Base-by-base conservation (phyloP, 1,140 invertebrate species). In the Drosophila sechellia region DNA sequence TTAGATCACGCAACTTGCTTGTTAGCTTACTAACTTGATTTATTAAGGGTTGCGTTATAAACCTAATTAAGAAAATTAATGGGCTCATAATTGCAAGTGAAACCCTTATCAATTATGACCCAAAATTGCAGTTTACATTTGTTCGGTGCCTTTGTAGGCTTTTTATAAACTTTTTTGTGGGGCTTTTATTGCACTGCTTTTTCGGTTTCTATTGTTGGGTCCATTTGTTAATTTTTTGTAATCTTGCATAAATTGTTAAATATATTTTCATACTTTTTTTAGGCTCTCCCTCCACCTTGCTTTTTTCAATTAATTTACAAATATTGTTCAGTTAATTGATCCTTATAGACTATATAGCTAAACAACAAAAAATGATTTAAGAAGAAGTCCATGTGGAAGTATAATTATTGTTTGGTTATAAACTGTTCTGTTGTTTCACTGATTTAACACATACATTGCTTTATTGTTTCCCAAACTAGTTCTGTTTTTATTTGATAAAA, bases 101-200 rank as follows among this genome's bases (percentile, higher is more conserved):
- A 31, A 49, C 25, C 46, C 15, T 35, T 52, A 52, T 35, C 27
- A 35, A 52, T 52, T 52, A 52, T 35, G 31, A 52, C 27, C 49
- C 31, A 12, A 35, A 52, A 31, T 31, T 15, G 27, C n/a, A 31
- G 25, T 49, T 2, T 3, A 35, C 12, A 12, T 35, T 52, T 49
- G 3, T 25, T 25, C 25, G 15, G 11, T 35, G 17, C 15, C 31
- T 13, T 52, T 49, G 17, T 31, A 31, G 6, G 15, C 15, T 35
- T 49, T 52, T 17, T 12, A 3, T 52, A 17, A n/a, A 15, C 27
- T 35, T 49, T 49, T 12, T 35, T 17, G n/a, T n/a, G 17, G n/a
- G 12, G 13, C 4, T n/a, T 43, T 0, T 43, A 20, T 46, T 22
- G 15, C 17, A 5, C 22, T 12, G 22, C 15, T 49, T 49, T 49